Base-by-base conservation (phyloP, 2,888 invertebrate genomes). In the Fragum sueziense region DNA sequence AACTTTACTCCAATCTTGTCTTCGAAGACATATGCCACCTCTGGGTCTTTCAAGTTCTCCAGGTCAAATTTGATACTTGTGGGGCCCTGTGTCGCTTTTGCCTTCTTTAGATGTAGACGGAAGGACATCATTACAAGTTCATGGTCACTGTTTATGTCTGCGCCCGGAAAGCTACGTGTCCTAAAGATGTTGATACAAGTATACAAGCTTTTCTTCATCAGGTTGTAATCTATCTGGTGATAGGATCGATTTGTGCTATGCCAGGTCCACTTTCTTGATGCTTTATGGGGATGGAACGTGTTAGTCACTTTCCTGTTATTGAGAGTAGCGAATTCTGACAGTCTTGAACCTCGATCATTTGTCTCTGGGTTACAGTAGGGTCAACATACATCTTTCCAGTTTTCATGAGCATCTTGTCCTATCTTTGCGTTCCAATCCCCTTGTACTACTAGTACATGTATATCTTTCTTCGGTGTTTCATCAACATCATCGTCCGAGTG, bases 201-300 rank as follows among this genome's bases (percentile, higher is more conserved):
- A 9, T 22, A 17, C 51, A 72, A 76, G 72, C 67, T 65, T 4
- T 34, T 27, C 31, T 74, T 62, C 65, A 83, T 67, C 71, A 80
- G 34, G 47, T 74, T 80, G 73, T 70, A 77, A 41, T 83, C 71
- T 29, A 71, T 74, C 72, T 82, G 77, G 76, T 76, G 79, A 33
- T 59, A 29, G 17, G 17, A 2, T 6, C 27, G 27, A 25, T 65
- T 65, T 14, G 65, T 31, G 54, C 51, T 22, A 22, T 76, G 74
- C 74, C 70, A 76, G 22, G 65, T 73, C 54, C 70, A 65, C 11
- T 65, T 27, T 61, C 76, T 34, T 47, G 82, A 76, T 73, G 74
- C 61, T 31, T 79, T 78, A 70, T 80, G 78, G 81, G 29, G n/a
- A n/a, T n/a, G n/a, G n/a, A n/a, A n/a, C n/a, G n/a, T n/a, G n/a